Percentiles rank a stretch among this genome's conserved stretches.
These are phyloP conservation scores for Thermophis baileyi DNA, from an alignment of 2,113 vertebrate genomes.

Conservation along the genomic window DNA sequence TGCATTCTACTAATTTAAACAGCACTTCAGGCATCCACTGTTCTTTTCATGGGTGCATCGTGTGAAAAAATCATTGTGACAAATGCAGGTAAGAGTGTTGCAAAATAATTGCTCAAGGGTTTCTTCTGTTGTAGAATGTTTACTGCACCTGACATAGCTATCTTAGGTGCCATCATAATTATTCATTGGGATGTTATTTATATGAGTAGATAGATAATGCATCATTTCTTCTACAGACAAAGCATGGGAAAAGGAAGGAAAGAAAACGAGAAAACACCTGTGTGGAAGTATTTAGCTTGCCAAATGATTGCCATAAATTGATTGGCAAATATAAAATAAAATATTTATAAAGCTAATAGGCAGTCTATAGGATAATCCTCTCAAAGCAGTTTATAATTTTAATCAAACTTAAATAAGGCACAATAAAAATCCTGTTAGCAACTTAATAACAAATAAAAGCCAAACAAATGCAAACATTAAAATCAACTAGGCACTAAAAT, in stretches of 20 bases:
- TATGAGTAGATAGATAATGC: constrained; percentile 25
- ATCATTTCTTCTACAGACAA: constrained; percentile 20
- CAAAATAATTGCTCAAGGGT: constrained; percentile 61
- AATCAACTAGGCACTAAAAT: not conserved
- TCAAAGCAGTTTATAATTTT: not conserved
- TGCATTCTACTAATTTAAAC: constrained; percentile 44
- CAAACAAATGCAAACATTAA: not conserved
- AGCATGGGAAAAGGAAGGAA: constrained; percentile 2
- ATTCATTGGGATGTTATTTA: constrained; percentile 49
- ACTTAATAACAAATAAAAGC: not conserved
- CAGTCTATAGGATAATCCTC: not conserved
- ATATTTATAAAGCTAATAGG: not conserved
- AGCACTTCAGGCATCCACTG: constrained; percentile 48
- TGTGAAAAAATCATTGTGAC: constrained; percentile 54
- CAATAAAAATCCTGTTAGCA: not conserved
- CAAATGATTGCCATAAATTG: constrained; percentile 30
- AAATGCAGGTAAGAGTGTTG: constrained; percentile 62
- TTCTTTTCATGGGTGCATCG: constrained; percentile 38
- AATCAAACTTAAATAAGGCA: not conserved
- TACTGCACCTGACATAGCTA: constrained; percentile 56
- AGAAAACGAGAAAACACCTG: not conserved
- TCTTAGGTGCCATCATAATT: constrained; percentile 56
- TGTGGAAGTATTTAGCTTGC: not conserved
- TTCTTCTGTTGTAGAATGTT: constrained; percentile 64
- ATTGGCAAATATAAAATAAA: not conserved